These are phyloP conservation scores for Ichneumoninae sp. DNA, from an alignment of 2,888 invertebrate genomes.

Conservation along the genomic window DNA sequence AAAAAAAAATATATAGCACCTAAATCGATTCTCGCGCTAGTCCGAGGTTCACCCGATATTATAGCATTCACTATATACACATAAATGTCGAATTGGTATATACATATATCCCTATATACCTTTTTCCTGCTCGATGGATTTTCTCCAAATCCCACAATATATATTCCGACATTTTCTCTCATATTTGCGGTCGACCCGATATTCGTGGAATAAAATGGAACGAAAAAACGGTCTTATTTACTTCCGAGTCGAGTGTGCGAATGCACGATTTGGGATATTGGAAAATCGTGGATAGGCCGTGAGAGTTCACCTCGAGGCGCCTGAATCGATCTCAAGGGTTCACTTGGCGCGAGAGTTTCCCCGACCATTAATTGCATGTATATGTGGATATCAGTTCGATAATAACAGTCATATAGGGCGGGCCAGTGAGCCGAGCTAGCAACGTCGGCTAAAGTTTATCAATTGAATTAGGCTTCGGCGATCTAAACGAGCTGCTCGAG, in stretches of 20 bases:
- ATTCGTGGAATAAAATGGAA: constrained; percentile 19
- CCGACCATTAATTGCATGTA: constrained; percentile 26
- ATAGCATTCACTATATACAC: constrained; percentile 10
- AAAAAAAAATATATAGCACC: constrained; percentile 74
- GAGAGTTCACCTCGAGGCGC: constrained; percentile 16
- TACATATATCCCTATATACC: not conserved
- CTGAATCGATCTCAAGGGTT: constrained; percentile 32
- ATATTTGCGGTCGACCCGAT: constrained; percentile 26
- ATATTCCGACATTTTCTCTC: constrained; percentile 51
- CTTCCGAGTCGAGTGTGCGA: constrained; percentile 17
- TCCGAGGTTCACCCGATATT: constrained; percentile 12
- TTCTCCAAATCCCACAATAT: constrained; percentile 42
- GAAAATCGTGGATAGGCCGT: constrained; percentile 14
- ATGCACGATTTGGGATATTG: constrained; percentile 17
- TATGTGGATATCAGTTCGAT: constrained; percentile 26
- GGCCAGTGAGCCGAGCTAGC: not conserved
- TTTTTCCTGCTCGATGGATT: constrained; percentile 3
- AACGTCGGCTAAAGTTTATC: constrained; percentile 5
- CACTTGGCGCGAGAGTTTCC: constrained; percentile 32
- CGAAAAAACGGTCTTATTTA: constrained; percentile 39
- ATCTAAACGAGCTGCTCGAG: constrained; percentile 3
- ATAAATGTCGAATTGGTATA: constrained; percentile 1
- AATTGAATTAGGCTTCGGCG: constrained; percentile 11
- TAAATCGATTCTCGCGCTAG: constrained; percentile 76
- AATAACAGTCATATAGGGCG: constrained; percentile 34